phyloP scores from a whole-genome alignment of 2,797 vertebrate species.

The Knipowitschia caucasica region DNA sequence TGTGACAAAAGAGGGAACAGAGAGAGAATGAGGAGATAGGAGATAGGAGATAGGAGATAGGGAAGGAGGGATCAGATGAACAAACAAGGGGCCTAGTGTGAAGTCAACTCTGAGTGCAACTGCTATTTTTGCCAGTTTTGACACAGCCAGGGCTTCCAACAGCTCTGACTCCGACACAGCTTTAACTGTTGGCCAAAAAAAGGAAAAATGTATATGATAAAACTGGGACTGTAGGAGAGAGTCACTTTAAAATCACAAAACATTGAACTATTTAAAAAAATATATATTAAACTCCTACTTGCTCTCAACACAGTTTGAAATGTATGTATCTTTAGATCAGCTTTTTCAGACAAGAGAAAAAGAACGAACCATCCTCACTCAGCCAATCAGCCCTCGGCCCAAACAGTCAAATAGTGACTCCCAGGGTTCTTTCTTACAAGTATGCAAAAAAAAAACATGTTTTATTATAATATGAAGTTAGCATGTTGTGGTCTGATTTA shows the following conservation, averaged over 20 bases:
- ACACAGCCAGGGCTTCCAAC: slow-evolving; percentile 25
- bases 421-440: no score
- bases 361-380: no score
- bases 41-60: slow-evolving; percentile 36
- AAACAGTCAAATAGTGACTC: no score
- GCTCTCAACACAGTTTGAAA: no score
- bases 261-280: no score
- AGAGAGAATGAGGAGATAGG: slow-evolving; percentile 37
- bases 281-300: no score
- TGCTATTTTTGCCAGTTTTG: slow-evolving; percentile 48
- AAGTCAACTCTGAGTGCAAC: slow-evolving; percentile 47
- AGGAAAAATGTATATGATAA: slow-evolving; percentile 50
- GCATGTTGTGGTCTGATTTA: no score
- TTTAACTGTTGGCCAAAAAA: slow-evolving; percentile 29
- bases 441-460: no score
- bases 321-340: no score
- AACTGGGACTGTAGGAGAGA: slow-evolving; percentile 55
- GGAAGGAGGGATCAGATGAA: slow-evolving; percentile 48
- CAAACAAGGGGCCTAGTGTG: slow-evolving; percentile 63
- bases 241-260: slow-evolving; percentile 34
- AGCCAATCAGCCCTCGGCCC: no score
- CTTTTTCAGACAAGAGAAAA: no score
- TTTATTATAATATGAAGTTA: no score
- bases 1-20: slow-evolving; percentile 48
- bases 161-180: slow-evolving; percentile 29